A percentile compares a stretch with the other conserved stretches of the same genome.
These are phyloP conservation scores for Tragopan temminckii DNA, from an alignment of 2,797 vertebrate genomes.

Conservation along the genomic window DNA sequence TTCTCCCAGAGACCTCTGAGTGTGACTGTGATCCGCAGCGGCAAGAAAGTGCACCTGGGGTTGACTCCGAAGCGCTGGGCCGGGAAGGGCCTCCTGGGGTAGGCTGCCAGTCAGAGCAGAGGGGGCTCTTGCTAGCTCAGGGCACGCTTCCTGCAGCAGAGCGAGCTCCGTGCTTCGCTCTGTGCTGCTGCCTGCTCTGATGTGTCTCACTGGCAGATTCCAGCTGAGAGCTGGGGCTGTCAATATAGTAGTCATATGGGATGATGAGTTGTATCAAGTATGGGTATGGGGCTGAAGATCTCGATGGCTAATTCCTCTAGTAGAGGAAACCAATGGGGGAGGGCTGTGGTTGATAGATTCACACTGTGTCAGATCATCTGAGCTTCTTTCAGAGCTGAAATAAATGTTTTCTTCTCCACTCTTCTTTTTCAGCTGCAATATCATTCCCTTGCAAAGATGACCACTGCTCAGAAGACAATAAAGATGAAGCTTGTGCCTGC, in stretches of 20 bases:
- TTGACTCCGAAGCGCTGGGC: slow-evolving; percentile 93
- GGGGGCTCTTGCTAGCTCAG: neutral
- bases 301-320: neutral
- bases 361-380: neutral
- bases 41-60: slow-evolving; percentile 85
- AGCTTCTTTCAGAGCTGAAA: neutral
- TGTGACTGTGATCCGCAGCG: slow-evolving; percentile 87
- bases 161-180: neutral
- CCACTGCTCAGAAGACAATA: neutral
- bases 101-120: neutral
- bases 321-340: neutral
- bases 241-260: neutral
- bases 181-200: neutral
- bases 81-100: slow-evolving; percentile 95
- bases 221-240: neutral
- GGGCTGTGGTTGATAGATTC: neutral
- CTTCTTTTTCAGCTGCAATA: slow-evolving; percentile 80
- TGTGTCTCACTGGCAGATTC: neutral
- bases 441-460: slow-evolving; percentile 84
- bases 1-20: slow-evolving; percentile 87
- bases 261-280: accelerated
- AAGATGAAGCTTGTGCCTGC: slow-evolving; percentile 36
- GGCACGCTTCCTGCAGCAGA: neutral
- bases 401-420: neutral
- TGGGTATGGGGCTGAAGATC: neutral